Percentiles rank a stretch among this genome's conserved stretches.
Conservation (phyloP, 2,113 vertebrate genomes). For the Otocyon megalotis region DNA sequence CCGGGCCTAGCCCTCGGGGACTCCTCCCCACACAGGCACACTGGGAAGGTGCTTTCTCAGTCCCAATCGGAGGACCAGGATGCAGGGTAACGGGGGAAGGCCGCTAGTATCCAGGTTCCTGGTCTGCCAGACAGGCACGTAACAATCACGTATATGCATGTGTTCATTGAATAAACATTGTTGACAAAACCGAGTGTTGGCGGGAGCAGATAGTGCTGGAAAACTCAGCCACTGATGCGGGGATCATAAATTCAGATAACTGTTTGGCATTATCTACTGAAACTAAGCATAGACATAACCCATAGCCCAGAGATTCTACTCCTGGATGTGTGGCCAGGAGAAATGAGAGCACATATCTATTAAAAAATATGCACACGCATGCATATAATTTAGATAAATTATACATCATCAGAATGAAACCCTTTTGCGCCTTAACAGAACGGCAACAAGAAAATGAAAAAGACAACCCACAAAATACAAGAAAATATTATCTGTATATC, state of each 20-base stretch:
- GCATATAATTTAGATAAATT: background rate
- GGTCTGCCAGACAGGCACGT: background rate
- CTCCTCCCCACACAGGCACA: background rate
- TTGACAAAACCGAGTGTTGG: background rate
- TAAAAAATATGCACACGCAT: background rate
- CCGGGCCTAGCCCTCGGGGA: background rate
- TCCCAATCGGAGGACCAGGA: background rate
- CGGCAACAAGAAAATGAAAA: background rate
- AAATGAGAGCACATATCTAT: background rate
- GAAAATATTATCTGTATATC: background rate
- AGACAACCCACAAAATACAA: background rate
- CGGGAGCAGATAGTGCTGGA: background rate
- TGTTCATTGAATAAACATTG: background rate
- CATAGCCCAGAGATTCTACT: background rate
- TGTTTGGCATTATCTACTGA: background rate
- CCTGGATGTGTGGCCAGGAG: background rate
- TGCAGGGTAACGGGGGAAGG: background rate
- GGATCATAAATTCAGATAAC: background rate
- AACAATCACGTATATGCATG: too few relatives aligned
- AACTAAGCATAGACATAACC: background rate
- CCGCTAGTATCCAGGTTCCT: background rate
- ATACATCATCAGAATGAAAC: background rate
- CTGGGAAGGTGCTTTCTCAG: background rate
- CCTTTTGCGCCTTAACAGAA: background rate
- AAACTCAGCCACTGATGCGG: too few relatives aligned